Conservation (phyloP, 2,113 vertebrate genomes). For the Platichthys flesus region DNA sequence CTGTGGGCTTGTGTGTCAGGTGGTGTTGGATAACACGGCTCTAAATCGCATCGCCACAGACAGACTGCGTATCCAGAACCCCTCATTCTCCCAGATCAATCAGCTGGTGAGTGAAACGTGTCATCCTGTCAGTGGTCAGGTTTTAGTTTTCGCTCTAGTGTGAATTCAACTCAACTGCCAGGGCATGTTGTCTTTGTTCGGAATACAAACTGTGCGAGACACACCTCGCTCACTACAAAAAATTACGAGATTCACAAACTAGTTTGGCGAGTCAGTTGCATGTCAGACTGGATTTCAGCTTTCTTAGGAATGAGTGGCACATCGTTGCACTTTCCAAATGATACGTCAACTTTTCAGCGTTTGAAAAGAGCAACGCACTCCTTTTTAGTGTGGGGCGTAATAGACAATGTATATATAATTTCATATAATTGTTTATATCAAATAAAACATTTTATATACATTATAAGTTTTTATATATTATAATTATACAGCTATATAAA, state of each 20-base stretch:
- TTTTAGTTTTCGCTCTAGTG: not conserved
- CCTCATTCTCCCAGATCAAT: conserved; percentile 97
- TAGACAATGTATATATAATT: not conserved
- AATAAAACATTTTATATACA: too few relatives aligned
- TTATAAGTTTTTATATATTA: too few relatives aligned
- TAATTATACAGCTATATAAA: too few relatives aligned
- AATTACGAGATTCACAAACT: conserved; percentile 55
- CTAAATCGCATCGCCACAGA: conserved; percentile 96
- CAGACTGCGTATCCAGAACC: conserved; percentile 96
- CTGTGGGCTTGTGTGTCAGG: conserved; percentile 76
- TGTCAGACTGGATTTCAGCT: conserved; percentile 48
- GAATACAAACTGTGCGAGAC: not conserved
- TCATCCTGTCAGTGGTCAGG: not conserved
- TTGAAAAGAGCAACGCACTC: not conserved
- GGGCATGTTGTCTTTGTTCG: not conserved
- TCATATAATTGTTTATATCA: too few relatives aligned
- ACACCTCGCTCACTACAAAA: not conserved
- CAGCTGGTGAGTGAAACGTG: conserved; percentile 88
- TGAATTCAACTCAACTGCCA: not conserved
- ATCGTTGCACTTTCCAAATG: conserved; percentile 2
- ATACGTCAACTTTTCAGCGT: not conserved
- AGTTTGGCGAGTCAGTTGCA: conserved; percentile 52
- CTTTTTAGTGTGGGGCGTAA: not conserved
- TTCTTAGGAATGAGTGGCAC: conserved; percentile 19
- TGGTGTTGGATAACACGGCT: conserved; percentile 96